Percentiles rank a stretch among this genome's conserved stretches.
Evolutionary conservation across 2,797 vertebrate species (phyloP).

Genomic region (Peromyscus attwateri): DNA sequence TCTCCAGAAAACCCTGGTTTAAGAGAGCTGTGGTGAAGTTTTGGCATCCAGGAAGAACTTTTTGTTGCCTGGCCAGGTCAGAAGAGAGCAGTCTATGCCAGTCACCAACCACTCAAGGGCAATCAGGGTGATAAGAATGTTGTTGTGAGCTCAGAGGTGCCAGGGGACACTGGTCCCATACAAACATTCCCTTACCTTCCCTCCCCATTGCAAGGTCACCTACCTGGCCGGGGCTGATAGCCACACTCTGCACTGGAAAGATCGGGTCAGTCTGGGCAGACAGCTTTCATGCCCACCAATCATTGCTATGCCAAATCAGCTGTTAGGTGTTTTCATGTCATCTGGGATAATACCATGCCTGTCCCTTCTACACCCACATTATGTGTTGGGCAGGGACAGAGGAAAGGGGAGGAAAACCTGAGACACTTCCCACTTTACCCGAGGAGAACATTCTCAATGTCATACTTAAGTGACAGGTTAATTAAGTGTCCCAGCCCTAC

Average conservation of each 20-base stretch:
- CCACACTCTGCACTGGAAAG: rapidly evolving
- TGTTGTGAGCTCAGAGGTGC: background rate
- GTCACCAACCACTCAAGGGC: background rate
- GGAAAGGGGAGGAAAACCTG: background rate
- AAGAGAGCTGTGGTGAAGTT: background rate
- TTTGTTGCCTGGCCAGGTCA: background rate
- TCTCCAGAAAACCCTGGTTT: background rate
- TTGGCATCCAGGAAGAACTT: background rate
- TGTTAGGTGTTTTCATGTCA: background rate
- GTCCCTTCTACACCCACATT: background rate
- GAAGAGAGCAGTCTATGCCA: background rate
- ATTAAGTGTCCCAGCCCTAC: background rate
- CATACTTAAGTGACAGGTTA: background rate
- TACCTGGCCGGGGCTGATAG: background rate
- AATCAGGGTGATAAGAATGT: background rate
- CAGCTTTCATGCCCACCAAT: background rate
- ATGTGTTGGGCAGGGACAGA: background rate
- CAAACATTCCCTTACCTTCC: background rate
- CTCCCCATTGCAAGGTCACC: background rate
- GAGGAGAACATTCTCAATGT: background rate
- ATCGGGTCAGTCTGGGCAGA: no score
- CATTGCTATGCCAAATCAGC: background rate
- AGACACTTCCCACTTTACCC: background rate
- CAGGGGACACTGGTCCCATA: background rate
- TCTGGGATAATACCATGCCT: background rate